phyloP scores from a whole-genome alignment of 2,797 vertebrate genomes.

The Tachyglossus aculeatus region DNA sequence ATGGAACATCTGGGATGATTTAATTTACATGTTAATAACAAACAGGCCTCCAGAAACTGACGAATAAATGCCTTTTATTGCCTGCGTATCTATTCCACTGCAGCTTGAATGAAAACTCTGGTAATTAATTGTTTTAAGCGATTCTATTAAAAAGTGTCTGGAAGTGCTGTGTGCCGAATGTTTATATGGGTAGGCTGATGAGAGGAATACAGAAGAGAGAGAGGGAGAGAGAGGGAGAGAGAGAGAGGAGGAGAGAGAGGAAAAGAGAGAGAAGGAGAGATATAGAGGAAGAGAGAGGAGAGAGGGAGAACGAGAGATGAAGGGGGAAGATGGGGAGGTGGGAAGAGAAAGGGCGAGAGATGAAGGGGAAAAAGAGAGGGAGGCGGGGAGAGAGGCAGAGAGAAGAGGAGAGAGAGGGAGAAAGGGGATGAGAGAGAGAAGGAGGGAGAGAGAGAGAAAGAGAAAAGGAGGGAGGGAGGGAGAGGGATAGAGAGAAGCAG shows the following conservation, averaged over 20 bases:
- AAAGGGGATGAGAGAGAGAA: neutral
- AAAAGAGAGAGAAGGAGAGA: neutral
- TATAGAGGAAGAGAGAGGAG: neutral
- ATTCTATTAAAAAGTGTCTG: constrained; percentile 99
- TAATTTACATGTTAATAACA: constrained; percentile 99
- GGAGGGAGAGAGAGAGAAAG: neutral
- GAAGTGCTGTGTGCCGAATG: constrained; percentile 83
- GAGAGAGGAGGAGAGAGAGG: neutral
- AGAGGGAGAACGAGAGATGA: too few species aligned
- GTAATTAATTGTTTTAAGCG: constrained; percentile 99
- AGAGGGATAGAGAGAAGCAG: too few species aligned
- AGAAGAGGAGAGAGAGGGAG: neutral
- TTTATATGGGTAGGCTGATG: constrained; percentile 77
- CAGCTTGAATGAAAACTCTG: constrained; percentile 89
- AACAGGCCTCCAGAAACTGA: constrained; percentile 97
- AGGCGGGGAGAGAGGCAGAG: neutral
- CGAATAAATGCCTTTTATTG: constrained; percentile 99
- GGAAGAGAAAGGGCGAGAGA: neutral
- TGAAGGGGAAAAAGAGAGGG: neutral
- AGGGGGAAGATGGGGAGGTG: too few species aligned
- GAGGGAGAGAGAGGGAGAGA: neutral
- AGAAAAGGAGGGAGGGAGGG: neutral
- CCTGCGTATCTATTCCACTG: constrained; percentile 90
- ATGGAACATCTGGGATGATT: constrained; percentile 99
- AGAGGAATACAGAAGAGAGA: neutral